phyloP scores from a whole-genome alignment of 2,888 invertebrate genomes.

The Protodeltote pygarga region DNA sequence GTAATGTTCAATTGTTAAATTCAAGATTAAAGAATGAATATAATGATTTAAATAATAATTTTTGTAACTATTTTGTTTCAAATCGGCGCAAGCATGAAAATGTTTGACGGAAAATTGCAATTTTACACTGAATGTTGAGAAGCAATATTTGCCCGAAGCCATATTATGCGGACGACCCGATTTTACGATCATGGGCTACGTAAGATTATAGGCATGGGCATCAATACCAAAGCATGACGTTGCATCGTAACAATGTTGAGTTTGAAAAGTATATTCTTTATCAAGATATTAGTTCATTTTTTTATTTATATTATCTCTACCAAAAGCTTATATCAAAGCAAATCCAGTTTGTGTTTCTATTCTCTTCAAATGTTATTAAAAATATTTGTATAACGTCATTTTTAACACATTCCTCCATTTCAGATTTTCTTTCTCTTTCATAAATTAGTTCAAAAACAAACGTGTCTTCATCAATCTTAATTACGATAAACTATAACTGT shows the following conservation, averaged over 20 bases:
- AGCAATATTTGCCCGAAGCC: conserved; percentile 15
- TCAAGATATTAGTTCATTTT: no score
- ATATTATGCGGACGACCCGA: conserved; percentile 23
- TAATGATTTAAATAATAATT: no score
- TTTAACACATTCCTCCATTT: neutral
- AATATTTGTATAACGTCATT: neutral
- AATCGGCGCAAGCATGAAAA: conserved; percentile 2
- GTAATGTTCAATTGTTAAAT: neutral
- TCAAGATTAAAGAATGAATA: no score
- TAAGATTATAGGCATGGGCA: conserved; percentile 15
- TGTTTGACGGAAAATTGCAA: conserved; percentile 24
- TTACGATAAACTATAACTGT: conserved; percentile 14
- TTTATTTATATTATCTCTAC: no score
- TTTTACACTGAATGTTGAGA: conserved; percentile 20
- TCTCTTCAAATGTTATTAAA: no score
- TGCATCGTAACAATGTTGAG: no score
- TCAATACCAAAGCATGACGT: neutral
- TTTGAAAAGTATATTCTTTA: no score
- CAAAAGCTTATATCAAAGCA: no score
- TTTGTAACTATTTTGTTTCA: no score
- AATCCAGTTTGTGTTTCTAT: no score
- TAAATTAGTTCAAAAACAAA: conserved; percentile 7
- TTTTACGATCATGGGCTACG: conserved; percentile 20
- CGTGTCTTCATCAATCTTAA: conserved; percentile 8
- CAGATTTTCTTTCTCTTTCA: neutral